Evolutionary conservation across 1,140 invertebrate species (phyloP).

Genomic region (Drosophila varians): DNA sequence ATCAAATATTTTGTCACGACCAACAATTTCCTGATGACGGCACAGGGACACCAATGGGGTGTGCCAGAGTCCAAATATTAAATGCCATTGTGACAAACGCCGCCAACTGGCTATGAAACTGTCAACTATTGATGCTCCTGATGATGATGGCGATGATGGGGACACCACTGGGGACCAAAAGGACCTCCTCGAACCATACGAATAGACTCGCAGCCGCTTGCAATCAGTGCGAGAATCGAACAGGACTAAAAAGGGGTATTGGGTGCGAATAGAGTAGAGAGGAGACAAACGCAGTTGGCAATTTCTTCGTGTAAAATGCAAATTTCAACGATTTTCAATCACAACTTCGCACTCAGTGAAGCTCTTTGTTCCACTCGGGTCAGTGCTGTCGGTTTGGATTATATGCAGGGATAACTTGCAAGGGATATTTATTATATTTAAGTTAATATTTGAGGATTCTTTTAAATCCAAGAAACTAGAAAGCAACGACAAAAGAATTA

Average conservation of each 20-base stretch:
- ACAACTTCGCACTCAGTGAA: slow-evolving; percentile 39
- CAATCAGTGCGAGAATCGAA: slow-evolving; percentile 58
- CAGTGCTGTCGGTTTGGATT: slow-evolving; percentile 20
- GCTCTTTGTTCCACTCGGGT: neutral
- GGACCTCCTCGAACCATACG: slow-evolving; percentile 5
- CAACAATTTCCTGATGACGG: slow-evolving; percentile 54
- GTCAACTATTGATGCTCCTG: slow-evolving; percentile 64
- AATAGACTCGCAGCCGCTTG: slow-evolving; percentile 46
- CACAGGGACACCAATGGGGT: slow-evolving; percentile 3
- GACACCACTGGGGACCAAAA: slow-evolving; percentile 7
- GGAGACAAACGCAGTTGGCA: slow-evolving; percentile 58
- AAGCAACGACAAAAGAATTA: no score
- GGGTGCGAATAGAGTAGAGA: slow-evolving; percentile 7
- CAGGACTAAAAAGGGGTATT: neutral
- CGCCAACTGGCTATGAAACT: slow-evolving; percentile 78
- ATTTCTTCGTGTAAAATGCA: slow-evolving; percentile 78
- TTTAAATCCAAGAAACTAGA: no score
- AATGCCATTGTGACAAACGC: slow-evolving; percentile 76
- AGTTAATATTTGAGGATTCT: no score
- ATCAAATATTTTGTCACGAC: slow-evolving; percentile 62
- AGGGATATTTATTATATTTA: neutral
- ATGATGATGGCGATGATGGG: slow-evolving; percentile 60
- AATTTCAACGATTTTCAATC: slow-evolving; percentile 82
- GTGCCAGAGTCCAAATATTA: slow-evolving; percentile 73
- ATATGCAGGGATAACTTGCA: no score